phyloP scores from a whole-genome alignment of 2,113 vertebrate species.

The Alethe diademata region DNA sequence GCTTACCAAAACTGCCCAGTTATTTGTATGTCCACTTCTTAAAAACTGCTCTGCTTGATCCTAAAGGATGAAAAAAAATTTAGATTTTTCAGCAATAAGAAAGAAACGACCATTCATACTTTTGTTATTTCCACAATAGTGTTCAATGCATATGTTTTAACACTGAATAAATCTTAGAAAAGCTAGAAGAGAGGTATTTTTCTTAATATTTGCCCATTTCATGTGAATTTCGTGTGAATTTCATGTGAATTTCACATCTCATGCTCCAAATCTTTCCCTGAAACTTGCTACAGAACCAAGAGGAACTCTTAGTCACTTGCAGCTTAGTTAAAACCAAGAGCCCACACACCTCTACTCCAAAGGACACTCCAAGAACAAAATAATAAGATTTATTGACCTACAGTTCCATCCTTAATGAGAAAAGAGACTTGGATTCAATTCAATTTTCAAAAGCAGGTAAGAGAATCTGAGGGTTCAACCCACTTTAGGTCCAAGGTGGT shows the following conservation, averaged over 20 bases:
- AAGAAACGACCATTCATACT: fast-evolving
- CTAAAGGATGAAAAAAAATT: slow-evolving; percentile 64
- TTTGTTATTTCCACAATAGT: not conserved
- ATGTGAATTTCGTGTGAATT: not conserved
- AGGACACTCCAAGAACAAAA: not conserved
- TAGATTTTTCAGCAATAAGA: not conserved
- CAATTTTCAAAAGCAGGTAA: not conserved
- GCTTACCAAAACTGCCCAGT: slow-evolving; percentile 96
- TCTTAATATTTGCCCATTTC: not conserved
- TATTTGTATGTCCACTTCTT: slow-evolving; percentile 94
- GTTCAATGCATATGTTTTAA: not conserved
- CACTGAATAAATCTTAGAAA: not conserved
- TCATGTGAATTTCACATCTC: too few relatives aligned
- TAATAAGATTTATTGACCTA: not conserved
- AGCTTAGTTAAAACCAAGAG: not conserved
- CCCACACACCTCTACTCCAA: not conserved
- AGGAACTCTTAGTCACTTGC: not conserved
- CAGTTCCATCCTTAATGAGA: not conserved
- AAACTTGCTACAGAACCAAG: not conserved
- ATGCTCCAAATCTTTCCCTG: not conserved
- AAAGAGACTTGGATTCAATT: not conserved
- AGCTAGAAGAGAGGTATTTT: not conserved
- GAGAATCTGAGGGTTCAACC: not conserved
- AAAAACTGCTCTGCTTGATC: slow-evolving; percentile 86
- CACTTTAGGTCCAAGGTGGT: not conserved